Base-by-base conservation (phyloP, 2,888 invertebrate genomes). In the Apamea epomidion region DNA sequence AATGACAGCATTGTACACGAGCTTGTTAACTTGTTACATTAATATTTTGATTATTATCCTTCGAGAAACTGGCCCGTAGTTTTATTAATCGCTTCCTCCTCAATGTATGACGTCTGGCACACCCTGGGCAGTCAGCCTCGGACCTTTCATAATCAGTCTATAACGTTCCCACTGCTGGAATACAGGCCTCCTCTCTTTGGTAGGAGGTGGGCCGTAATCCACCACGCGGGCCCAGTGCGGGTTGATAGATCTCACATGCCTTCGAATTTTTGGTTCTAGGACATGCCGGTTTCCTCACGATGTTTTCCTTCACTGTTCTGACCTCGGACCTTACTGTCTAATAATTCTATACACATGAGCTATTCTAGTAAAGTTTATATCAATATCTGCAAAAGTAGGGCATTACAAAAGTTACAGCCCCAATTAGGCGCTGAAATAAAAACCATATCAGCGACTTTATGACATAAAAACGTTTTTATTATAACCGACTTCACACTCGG, bases 401-500 rank as follows among this genome's bases (percentile, higher is more conserved):
- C 65, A 71, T 64, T 70, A 70, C 58, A 54, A 74, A 86, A 87
- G 62, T 80, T 68, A 78, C n/a, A 48, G 8, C 14, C 32, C 51
- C 64, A 78, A 88, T 89, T 65, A 87, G 74, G 83, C 62, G 65
- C 51, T 62, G 68, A 77, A 83, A 88, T 84, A 87, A 87, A 90
- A 87, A 76, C 85, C 87, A 88, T 89, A 91, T 89, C 84, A 85
- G 77, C 71, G 78, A 79, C 77, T 91, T 91, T 90, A 93, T 89
- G 91, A 88, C 86, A 76, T 77, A 82, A 75, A 81, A 88, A 90
- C 88, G 86, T 88, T 92, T 92, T 92, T 92, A 92, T 92, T 92
- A 92, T 90, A 78, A 82, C 91, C 91, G 92, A 92, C 88, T 93
- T 94, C 92, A 92, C 94, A 94, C 93, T 92, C 89, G 91, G 92